phyloP scores from a whole-genome alignment of 2,888 invertebrate species.

The Blastobasis adustella region DNA sequence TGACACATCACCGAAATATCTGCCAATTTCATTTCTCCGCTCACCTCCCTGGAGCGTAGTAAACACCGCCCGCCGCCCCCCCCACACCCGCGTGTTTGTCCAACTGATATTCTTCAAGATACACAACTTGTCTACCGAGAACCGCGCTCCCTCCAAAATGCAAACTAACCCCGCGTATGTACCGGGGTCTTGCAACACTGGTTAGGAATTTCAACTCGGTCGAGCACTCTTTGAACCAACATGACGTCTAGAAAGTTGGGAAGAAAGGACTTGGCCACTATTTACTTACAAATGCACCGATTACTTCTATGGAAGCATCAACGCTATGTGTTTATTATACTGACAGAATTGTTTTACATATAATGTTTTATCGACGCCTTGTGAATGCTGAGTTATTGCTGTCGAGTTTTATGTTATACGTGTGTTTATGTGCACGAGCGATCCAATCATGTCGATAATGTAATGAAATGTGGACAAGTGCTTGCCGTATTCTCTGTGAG shows the following conservation, averaged over 20 bases:
- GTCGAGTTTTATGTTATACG: conserved; percentile 1
- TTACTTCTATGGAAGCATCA: conserved; percentile 18
- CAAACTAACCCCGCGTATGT: conserved; percentile 14
- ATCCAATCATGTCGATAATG: too few relatives aligned
- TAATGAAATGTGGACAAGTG: too few relatives aligned
- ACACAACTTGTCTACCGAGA: conserved; percentile 41
- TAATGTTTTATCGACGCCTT: conserved; percentile 9
- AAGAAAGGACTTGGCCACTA: conserved; percentile 29
- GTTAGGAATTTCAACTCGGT: conserved; percentile 39
- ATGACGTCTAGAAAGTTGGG: conserved; percentile 60
- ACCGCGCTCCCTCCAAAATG: conserved; percentile 21
- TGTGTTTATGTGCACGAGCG: not conserved
- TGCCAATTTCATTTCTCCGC: conserved; percentile 69
- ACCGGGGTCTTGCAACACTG: conserved; percentile 30
- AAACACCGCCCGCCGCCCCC: conserved; percentile 52
- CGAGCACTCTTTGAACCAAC: conserved; percentile 46
- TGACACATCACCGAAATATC: conserved; percentile 67
- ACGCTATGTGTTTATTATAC: not conserved
- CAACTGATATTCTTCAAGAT: conserved; percentile 63
- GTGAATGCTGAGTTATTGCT: conserved; percentile 6
- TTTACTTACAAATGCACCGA: conserved; percentile 34
- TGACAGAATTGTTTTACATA: conserved; percentile 4
- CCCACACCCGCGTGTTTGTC: conserved; percentile 42
- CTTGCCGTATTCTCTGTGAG: too few relatives aligned
- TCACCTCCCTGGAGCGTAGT: conserved; percentile 65